Evolutionary conservation across 2,888 invertebrate species (phyloP).

Genomic region (Drosophila ezoana): DNA sequence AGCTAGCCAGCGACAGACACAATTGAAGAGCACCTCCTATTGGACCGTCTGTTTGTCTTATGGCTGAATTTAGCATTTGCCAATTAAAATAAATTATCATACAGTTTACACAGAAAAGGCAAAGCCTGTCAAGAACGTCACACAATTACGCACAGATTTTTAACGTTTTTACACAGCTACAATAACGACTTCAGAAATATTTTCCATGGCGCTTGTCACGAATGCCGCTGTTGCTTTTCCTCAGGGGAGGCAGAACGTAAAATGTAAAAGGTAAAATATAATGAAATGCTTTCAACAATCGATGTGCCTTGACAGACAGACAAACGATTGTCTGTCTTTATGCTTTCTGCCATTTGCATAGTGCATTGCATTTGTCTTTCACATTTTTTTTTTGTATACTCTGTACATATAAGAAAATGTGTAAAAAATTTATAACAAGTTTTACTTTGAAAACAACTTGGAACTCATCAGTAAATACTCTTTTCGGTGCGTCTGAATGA

Average conservation of each 20-base stretch:
- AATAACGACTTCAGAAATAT: conserved; percentile 10
- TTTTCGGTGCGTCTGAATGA: too few species aligned
- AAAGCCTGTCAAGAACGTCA: conserved; percentile 50
- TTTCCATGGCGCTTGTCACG: conserved; percentile 26
- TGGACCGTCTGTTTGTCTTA: conserved; percentile 33
- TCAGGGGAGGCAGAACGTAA: conserved; percentile 49
- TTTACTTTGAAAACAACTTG: background rate
- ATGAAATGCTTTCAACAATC: conserved; percentile 64
- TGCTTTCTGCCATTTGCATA: conserved; percentile 34
- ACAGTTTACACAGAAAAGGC: conserved; percentile 60
- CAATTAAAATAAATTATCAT: conserved; percentile 81
- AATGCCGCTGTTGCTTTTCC: conserved; percentile 33
- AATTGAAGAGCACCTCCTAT: conserved; percentile 9
- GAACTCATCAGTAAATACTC: background rate
- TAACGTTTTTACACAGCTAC: conserved; percentile 49
- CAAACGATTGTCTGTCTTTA: conserved; percentile 37
- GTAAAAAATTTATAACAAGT: background rate
- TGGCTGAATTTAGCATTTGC: conserved; percentile 53
- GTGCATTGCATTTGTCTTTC: conserved; percentile 31
- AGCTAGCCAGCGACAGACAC: conserved; percentile 1
- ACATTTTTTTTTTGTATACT: conserved; percentile 12
- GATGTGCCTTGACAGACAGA: conserved; percentile 43
- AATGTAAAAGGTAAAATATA: conserved; percentile 54
- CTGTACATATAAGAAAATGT: background rate
- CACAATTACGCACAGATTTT: conserved; percentile 69